Percentiles rank a stretch among this genome's conserved stretches.
Conservation (phyloP, 2,888 invertebrate genomes). For the Ormyrus pomaceus region DNA sequence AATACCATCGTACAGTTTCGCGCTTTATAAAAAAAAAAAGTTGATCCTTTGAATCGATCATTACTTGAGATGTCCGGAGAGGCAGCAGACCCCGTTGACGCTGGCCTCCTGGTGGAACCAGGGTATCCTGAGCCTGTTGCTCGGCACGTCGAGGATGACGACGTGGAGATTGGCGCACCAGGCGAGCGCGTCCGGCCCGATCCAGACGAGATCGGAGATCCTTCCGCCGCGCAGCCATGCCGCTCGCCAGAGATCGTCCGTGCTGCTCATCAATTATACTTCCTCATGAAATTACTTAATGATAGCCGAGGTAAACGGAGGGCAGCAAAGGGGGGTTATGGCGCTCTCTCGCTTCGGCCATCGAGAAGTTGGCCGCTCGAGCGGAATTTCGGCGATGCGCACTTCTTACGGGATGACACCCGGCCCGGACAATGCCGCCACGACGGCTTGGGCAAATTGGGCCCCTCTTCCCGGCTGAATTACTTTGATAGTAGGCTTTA, state of each 20-base stretch:
- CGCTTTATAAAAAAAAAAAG: too few species aligned
- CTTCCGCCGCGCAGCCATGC: constrained; percentile 68
- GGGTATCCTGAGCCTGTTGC: constrained; percentile 57
- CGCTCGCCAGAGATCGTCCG: constrained; percentile 61
- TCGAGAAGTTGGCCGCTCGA: constrained; percentile 36
- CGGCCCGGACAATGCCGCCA: not conserved
- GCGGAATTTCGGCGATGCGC: constrained; percentile 32
- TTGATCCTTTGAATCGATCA: not conserved
- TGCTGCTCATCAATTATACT: constrained; percentile 49
- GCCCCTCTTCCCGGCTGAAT: too few species aligned
- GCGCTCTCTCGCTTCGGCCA: too few species aligned
- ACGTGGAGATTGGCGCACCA: constrained; percentile 69
- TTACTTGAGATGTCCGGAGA: constrained; percentile 64
- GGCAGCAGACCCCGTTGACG: constrained; percentile 65
- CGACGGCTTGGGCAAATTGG: too few species aligned
- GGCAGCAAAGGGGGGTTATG: too few species aligned
- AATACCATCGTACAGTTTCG: too few species aligned
- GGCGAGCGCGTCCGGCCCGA: constrained; percentile 67
- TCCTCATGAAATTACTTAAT: constrained; percentile 49
- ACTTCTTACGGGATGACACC: constrained; percentile 11
- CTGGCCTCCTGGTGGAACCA: constrained; percentile 55
- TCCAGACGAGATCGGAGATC: constrained; percentile 66
- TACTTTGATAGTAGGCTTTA: too few species aligned
- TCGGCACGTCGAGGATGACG: constrained; percentile 64
- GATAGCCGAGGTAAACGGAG: constrained; percentile 20